Base-by-base conservation (phyloP, 2,113 vertebrate species). In the Pseudopipra pipra region DNA sequence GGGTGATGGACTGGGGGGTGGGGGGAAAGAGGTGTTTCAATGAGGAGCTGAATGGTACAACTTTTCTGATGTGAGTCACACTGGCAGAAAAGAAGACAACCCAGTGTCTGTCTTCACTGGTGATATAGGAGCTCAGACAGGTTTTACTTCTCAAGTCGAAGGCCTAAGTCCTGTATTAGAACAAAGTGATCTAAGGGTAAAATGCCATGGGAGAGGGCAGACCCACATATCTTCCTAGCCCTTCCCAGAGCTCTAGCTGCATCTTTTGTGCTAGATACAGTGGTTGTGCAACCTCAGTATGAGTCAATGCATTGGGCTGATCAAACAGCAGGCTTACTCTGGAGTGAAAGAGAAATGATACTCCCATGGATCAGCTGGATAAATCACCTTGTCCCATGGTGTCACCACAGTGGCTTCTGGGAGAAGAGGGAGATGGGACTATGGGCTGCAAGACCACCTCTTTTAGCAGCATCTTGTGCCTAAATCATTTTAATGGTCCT, bases 1-100 rank as follows among this genome's bases (percentile, higher is more conserved):
- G 28, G 13, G 4, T n/a, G 20, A 5, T 46, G 21, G 22, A 2
- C 27, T 30, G 3, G 12, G 9, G 5, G 1, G 0, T 1, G 3
- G 5, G 12, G 6, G 15, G 12, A 12, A n/a, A 31, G 16, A 55
- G 14, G 6, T 71, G 13, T 75, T 73, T 51, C 11, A 2, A 2
- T 55, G 30, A 43, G n/a, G 11, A 20, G 7, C 41, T 54, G 46
- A 41, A 46, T 39, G 30, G 17, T 55, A 10, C 7, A 51, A 1
- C 21, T 62, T 70, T 3, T 2, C 37, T 90, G 43, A 27, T 47
- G 11, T 0, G 5, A 49, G 37, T 41, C 14, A 39, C 20, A 3
- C 18, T 18, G 24, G 24, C 24, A 47, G 54, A 80, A 46, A 43
- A 46, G 31, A 35, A 0, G 14, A 33, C 54, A 61, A 18, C 19